Evolutionary conservation across 2,113 vertebrate genomes (phyloP), one percentile per base, ranked within the genome.

Genomic region (Sminthopsis crassicaudata): DNA sequence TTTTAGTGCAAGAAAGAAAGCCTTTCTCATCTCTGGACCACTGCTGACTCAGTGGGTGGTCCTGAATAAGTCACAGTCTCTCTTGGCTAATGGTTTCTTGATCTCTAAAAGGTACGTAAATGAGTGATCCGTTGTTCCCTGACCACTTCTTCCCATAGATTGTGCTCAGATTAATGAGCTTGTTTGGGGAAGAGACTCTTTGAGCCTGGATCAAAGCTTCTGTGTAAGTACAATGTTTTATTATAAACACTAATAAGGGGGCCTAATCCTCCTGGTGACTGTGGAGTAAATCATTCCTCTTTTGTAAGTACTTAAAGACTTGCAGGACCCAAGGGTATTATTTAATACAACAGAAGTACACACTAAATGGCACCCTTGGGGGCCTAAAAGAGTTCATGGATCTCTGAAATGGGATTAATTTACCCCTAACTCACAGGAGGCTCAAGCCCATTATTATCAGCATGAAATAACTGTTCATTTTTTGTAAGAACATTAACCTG

Each of bases 231-330:
- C 53, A 95, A 50, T 89, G 55, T 91, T 97, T 96, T 97, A 94
- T 96, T 91, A 93, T 96, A 94, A 97, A 95, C 36, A 95, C 67
- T 95, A 96, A 95, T 97, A 96, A 97, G 84, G 53, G 36, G 92
- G n/a, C 46, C 53, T 91, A 94, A 52, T 54, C 19, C 27, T 93
- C 89, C 76, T 93, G 23, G 60, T 91, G 91, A 89, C 94, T 91
- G 94, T 92, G 27, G 57, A 95, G 27, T 46, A 95, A 94, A 92
- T 60, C 53, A 89, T 94, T 96, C 51, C 57, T 91, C 46, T 90
- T 90, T 96, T 93, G 60, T 95, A 51, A 92, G 84, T 95, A 50
- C 91, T 89, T 96, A 95, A 95, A 96, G 52, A 91, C 48, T 84
- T 95, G 27, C 89, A 90, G 46, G 60, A 92, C 92, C 90, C 60